Evolutionary conservation across 2,797 vertebrate genomes (phyloP).

Genomic region (Acrocephalus scirpaceus): DNA sequence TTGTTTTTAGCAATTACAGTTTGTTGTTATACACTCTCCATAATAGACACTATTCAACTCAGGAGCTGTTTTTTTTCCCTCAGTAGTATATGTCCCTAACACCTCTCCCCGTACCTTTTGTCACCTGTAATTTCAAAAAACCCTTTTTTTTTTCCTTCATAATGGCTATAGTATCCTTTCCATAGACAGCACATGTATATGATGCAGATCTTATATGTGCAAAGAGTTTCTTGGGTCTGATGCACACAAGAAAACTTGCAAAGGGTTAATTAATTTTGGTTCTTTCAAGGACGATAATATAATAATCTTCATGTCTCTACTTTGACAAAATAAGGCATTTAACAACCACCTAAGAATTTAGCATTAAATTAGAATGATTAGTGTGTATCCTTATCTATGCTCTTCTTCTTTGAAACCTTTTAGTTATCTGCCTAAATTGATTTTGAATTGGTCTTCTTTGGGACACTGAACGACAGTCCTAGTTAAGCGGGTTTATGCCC

Average conservation of each 20-base stretch:
- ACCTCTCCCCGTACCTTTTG: neutral
- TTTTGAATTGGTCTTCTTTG: neutral
- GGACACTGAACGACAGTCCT: neutral
- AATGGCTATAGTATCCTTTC: neutral
- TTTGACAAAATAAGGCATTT: neutral
- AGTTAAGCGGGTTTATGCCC: neutral
- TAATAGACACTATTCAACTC: neutral
- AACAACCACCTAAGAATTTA: neutral
- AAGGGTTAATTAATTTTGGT: neutral
- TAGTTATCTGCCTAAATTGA: neutral
- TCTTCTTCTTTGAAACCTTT: neutral
- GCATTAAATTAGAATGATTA: neutral
- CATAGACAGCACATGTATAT: neutral
- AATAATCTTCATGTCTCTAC: neutral
- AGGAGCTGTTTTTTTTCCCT: neutral
- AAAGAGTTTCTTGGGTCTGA: neutral
- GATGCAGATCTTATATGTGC: neutral
- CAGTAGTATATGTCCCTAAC: neutral
- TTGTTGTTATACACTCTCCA: neutral
- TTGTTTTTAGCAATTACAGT: neutral
- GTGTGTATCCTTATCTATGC: neutral
- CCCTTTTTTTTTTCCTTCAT: neutral
- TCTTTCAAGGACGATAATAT: neutral
- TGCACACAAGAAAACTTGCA: neutral
- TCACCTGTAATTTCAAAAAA: neutral